Conservation (phyloP, 2,113 vertebrate genomes). For the Fregata magnificens region DNA sequence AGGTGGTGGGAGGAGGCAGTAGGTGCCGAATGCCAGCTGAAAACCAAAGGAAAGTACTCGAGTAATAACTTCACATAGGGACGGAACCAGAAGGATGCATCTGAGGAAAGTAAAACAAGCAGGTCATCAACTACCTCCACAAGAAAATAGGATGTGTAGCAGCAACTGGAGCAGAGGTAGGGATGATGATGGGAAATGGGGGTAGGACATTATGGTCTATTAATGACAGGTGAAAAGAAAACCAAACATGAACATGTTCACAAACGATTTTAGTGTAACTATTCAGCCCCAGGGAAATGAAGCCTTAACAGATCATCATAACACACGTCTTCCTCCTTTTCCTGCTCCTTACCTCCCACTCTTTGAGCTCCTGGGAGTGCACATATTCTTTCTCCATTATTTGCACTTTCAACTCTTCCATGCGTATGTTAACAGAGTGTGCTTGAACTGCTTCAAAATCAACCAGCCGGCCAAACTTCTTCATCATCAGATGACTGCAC, state of each 20-base stretch:
- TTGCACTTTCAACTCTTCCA: constrained; percentile 86
- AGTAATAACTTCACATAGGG: not conserved
- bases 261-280: not conserved
- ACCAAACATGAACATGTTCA: not conserved
- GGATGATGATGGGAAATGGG: not conserved
- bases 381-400: constrained; percentile 72
- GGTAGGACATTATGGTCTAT: not conserved
- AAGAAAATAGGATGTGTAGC: not conserved
- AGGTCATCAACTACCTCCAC: not conserved
- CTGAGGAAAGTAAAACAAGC: not conserved
- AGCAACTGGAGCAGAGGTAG: not conserved
- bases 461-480: constrained; percentile 86
- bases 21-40: not conserved
- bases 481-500: constrained; percentile 83
- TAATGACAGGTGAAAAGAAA: not conserved
- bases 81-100: not conserved
- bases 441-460: constrained; percentile 87
- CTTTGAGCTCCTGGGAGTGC: constrained; percentile 72
- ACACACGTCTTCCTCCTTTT: not conserved
- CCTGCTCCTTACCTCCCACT: constrained; percentile 80
- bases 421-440: constrained; percentile 73
- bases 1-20: not conserved
- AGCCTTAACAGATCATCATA: not conserved
- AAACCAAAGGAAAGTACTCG: not conserved
- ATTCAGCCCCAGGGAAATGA: not conserved